Conservation (phyloP, 1,140 invertebrate genomes). For the Drosophila fuyamai region DNA sequence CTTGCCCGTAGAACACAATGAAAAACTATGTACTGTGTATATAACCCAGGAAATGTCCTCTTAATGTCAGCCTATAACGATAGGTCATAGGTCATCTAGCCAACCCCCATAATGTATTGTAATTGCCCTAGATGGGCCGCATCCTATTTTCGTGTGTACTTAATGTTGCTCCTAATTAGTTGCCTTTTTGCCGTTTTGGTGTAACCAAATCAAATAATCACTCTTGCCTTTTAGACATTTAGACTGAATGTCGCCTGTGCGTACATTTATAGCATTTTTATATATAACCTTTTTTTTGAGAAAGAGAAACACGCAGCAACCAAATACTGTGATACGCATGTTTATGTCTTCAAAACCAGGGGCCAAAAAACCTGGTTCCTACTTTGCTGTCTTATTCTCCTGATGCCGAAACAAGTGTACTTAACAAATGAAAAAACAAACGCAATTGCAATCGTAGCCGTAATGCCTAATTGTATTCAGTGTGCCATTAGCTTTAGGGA, state of each 20-base stretch:
- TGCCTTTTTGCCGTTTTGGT: constrained; percentile 35
- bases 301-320: constrained; percentile 51
- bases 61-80: not conserved
- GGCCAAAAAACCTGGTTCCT: not conserved
- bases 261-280: constrained; percentile 25
- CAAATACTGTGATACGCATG: constrained; percentile 77
- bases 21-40: constrained; percentile 47
- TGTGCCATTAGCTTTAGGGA: constrained; percentile 76
- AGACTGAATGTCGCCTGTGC: constrained; percentile 15
- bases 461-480: constrained; percentile 60
- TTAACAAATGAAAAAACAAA: constrained; percentile 37
- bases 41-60: constrained; percentile 26
- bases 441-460: constrained; percentile 51
- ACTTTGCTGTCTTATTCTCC: not conserved
- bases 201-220: constrained; percentile 63
- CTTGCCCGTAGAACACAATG: not conserved
- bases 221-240: constrained; percentile 51
- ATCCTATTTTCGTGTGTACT: constrained; percentile 37
- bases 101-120: constrained; percentile 2
- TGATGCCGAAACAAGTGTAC: constrained; percentile 44
- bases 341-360: constrained; percentile 26
- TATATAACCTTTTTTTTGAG: constrained; percentile 4
- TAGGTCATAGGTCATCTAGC: constrained; percentile 4
- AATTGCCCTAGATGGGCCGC: constrained; percentile 8
- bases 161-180: constrained; percentile 42